Conservation (phyloP, 2,797 vertebrate species). For the Crypturellus tataupa region DNA sequence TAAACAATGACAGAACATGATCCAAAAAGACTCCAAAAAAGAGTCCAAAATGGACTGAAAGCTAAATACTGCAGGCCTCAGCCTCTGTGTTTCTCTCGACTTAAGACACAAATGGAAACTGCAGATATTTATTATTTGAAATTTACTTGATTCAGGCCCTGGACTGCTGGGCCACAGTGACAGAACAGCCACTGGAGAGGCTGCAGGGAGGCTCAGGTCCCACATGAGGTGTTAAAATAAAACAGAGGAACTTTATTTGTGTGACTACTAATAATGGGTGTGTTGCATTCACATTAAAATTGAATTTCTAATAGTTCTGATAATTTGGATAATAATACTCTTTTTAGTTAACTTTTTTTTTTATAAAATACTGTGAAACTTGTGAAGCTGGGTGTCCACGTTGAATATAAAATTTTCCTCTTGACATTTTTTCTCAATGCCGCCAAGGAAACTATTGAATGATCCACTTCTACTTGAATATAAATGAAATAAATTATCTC, state of each 20-base stretch:
- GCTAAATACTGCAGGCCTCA: too few relatives aligned
- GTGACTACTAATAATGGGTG: too few relatives aligned
- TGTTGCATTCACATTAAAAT: fast-evolving
- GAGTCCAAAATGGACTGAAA: not conserved
- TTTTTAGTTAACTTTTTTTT: conserved; percentile 50
- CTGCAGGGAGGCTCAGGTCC: too few relatives aligned
- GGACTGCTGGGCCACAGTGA: too few relatives aligned
- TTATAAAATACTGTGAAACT: conserved; percentile 40
- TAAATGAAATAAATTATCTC: conserved; percentile 79
- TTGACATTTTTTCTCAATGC: conserved; percentile 37
- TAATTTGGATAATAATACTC: not conserved
- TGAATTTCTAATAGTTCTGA: not conserved
- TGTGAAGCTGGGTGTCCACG: conserved; percentile 1
- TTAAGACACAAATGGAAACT: not conserved
- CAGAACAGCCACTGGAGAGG: too few relatives aligned
- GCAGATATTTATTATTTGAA: not conserved
- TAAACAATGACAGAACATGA: not conserved
- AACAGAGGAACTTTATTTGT: too few relatives aligned
- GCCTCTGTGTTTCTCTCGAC: not conserved
- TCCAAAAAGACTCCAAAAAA: too few relatives aligned
- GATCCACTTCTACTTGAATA: conserved; percentile 75
- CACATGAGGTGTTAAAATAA: too few relatives aligned
- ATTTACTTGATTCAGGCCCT: not conserved
- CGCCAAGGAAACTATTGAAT: conserved; percentile 45
- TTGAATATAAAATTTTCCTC: conserved; percentile 44